Evolutionary conservation across 2,113 vertebrate species (phyloP), one percentile per base, ranked within the genome.

Genomic region (Prolemur simus): DNA sequence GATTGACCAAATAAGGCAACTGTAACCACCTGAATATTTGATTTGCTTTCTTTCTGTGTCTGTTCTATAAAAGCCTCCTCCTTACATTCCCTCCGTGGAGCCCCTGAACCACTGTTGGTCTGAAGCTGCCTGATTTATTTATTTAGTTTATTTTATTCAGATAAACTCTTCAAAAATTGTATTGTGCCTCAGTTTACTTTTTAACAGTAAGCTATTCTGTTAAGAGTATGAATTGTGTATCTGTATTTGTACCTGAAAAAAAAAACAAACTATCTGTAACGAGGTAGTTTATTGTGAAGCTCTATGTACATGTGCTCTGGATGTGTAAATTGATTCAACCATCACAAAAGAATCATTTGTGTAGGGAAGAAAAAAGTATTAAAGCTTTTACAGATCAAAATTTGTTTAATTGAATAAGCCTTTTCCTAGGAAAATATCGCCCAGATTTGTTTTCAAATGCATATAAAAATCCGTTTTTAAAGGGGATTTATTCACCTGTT

Each of bases 381-480:
- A 84, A 85, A 37, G 56, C 25, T 66, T 82, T 78, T 63, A 91
- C 91, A 96, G 66, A 63, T 96, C 89, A 88, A 80, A 96, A 52
- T 89, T 74, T 89, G 14, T 96, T 97, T 95, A 91, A 91, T 78
- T 54, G 94, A 89, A 58, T 95, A 88, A 81, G 0, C 4, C 23
- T 81, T 93, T 94, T 69, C 12, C 47, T 90, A 82, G 15, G 45
- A 77, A 96, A 96, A 89, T 84, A 87, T 60, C 91, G 32, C 9
- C 76, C 23, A 69, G 23, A 10, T 87, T 94, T 95, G 84, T 95
- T 96, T 95, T 82, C 76, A 91, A 87, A 85, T 42, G n/a, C 15
- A 83, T 52, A 4, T 56, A 74, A 91, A 83, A 73, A 84, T 2
- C 45, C 77, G 1, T 74, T 81, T 91, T 54, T 39, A 27, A 39